Conservation (phyloP, 2,113 vertebrate species). For the Aptenodytes forsteri region DNA sequence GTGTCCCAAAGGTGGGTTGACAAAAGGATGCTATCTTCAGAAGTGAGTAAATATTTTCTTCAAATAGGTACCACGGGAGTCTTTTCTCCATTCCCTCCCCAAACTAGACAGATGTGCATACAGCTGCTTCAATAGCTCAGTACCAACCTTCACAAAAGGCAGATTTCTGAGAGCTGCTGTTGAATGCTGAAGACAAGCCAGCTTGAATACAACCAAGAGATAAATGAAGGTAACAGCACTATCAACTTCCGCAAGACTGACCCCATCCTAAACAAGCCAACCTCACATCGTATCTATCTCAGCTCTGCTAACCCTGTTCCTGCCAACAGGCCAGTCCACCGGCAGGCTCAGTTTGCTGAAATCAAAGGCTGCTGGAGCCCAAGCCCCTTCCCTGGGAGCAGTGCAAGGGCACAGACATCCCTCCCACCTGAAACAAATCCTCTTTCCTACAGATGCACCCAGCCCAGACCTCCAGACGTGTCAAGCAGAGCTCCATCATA, state of each 20-base stretch:
- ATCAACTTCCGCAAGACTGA: neutral
- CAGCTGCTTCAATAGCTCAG: neutral
- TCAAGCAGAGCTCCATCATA: neutral
- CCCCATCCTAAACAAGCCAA: neutral
- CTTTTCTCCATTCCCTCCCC: neutral
- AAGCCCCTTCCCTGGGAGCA: neutral
- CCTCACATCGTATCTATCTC: fast-evolving
- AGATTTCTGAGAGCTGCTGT: neutral
- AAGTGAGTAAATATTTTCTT: constrained; percentile 17
- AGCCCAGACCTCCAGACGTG: neutral
- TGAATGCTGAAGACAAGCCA: neutral
- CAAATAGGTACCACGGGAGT: neutral
- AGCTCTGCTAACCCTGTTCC: neutral
- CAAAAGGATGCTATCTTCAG: neutral
- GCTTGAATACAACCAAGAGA: neutral
- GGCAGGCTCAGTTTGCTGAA: neutral
- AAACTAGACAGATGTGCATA: neutral
- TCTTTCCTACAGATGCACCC: neutral
- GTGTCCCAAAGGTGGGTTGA: neutral
- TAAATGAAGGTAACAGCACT: neutral
- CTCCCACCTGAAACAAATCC: neutral
- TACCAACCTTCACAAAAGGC: neutral
- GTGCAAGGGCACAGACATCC: neutral
- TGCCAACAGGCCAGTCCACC: neutral
- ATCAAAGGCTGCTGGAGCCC: neutral